Base-by-base conservation (phyloP, 2,888 invertebrate genomes). In the Cryptocephalus moraei region DNA sequence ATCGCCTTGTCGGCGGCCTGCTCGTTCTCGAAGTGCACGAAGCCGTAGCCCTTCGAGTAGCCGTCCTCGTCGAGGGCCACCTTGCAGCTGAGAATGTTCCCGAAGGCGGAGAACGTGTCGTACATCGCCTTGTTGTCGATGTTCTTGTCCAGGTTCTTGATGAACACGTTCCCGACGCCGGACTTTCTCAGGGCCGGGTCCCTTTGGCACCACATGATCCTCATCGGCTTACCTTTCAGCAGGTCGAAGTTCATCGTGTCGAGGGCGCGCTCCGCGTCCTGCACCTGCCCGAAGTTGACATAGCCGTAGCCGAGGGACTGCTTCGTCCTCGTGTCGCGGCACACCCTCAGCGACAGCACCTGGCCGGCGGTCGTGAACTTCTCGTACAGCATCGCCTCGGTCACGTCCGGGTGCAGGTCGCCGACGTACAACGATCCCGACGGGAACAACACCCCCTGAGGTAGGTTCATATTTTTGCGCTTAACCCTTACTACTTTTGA, bases 121-220 rank as follows among this genome's bases (percentile, higher is more conserved):
- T 92, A 97, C 82, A 99, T 91, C 46, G 96, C 93, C 74, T 99
- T 99, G 75, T 97, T 99, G 75, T 99, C 97, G 69, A 99, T 99
- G 57, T 84, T 85, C 73, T 93, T 97, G 72, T 99, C 95, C 71
- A 99, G 75, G 72, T 99, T 99, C 76, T 99, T 99, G 64, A 99
- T 99, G 73, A 99, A 99, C 53, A 99, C 93, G 75, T 99, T 99
- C 49, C 97, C 97, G 56, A 96, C 91, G 48, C 99, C 99, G 51
- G 97, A 97, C 73, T 95, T 93, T 62, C 99, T 83, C 51, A 97
- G 79, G 31, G 95, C 94, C 32, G 97, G 97, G 76, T 99, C 97
- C 64, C 99, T 82, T 75, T 99, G 99, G 56, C 96, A 96, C 99
- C 99, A 99, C 99, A 99, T 99, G 66, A 99, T 99, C 68, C 99